Conservation (phyloP, 2,888 invertebrate genomes). For the Cacoxenus indagator region DNA sequence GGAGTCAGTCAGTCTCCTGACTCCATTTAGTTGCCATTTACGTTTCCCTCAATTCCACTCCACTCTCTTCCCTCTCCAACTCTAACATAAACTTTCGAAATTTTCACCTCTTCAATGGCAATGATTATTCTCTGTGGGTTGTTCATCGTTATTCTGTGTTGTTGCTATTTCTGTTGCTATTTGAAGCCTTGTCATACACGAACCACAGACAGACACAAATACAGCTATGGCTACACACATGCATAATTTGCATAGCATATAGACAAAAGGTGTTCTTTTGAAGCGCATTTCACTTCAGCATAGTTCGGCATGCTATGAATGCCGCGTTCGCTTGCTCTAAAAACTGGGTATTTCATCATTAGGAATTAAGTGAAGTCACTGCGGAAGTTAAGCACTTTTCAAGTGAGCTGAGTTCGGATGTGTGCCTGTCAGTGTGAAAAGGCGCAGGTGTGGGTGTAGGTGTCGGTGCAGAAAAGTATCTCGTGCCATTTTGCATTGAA, state of each 20-base stretch:
- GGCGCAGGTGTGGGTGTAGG: background rate
- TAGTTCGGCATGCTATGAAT: background rate
- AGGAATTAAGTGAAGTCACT: conserved; percentile 47
- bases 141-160: background rate
- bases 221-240: background rate
- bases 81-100: no score
- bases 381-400: conserved; percentile 44
- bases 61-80: no score
- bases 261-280: background rate
- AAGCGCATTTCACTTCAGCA: background rate
- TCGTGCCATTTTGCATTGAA: no score
- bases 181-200: no score
- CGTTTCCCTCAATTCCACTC: no score
- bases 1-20: no score
- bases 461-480: background rate
- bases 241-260: background rate
- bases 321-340: background rate
- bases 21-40: no score
- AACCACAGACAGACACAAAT: background rate
- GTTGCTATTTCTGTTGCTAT: background rate
- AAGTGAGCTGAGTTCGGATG: conserved; percentile 26
- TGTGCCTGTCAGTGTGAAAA: background rate
- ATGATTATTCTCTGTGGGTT: background rate
- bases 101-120: background rate
- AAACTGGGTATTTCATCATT: conserved; percentile 40